Evolutionary conservation across 2,797 vertebrate species (phyloP), one percentile per base, ranked within the genome.

Genomic region (Pristis pectinata): DNA sequence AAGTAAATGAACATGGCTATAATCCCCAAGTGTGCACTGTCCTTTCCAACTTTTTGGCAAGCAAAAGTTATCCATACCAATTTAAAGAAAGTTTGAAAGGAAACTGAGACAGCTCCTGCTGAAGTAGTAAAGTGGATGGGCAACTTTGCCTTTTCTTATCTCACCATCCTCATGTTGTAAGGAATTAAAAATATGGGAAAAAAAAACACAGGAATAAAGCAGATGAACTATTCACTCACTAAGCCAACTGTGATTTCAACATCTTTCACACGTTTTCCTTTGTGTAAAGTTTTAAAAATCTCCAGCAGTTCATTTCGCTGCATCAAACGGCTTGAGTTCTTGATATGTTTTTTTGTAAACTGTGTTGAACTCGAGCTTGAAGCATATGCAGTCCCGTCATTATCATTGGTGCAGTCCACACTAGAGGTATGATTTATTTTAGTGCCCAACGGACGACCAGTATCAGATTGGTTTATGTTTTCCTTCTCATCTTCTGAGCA

Each of bases 181-280:
- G n/a, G 17, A 91, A 64, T 64, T 64, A 91, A 56, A 49, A 34
- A 64, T 3, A 9, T 10, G 61, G 53, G n/a, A n/a, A 85, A 87
- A n/a, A 85, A 87, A 17, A 34, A 11, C 49, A 15, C 80, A 56
- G 59, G 8, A 24, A 64, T 37, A 37, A 41, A 41, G 37, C 19
- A 37, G 56, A 59, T 80, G 41, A 17, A 11, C 8, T 44, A 30
- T 94, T 41, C 19, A 95, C 98, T 96, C 96, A 98, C 98, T 98
- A 99, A 96, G 37, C 99, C 99, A 27, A 99, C 96, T 0, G 98
- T 99, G 94, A 99, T 97, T 82, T 99, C 97, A 15, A 97, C 98
- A 0, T 98, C 97, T 96, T 98, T 99, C 96, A 97, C 97, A 77
- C 94, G 97, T 80, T 96, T 95, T 61, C 98, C 97, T 0, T 44